These are phyloP conservation scores for Nymphalis c-album DNA, from an alignment of 2,888 invertebrate genomes.

Conservation along the genomic window DNA sequence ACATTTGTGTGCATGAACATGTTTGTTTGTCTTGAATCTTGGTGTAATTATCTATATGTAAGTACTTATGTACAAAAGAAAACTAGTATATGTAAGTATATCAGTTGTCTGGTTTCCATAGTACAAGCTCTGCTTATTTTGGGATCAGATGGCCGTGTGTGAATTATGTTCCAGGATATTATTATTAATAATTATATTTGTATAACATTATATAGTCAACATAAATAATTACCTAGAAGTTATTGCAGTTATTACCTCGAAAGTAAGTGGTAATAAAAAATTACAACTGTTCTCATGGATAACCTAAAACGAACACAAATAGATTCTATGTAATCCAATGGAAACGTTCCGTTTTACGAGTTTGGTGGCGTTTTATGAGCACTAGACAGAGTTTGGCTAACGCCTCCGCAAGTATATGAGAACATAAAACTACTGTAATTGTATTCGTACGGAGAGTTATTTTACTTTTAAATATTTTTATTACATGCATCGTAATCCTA, in stretches of 20 bases:
- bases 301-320: constrained; percentile 14
- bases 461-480: not conserved
- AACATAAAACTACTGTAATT: constrained; percentile 21
- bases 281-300: constrained; percentile 8
- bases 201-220: not conserved
- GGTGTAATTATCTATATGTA: too few species aligned
- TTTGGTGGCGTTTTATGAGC: constrained; percentile 25
- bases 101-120: too few species aligned
- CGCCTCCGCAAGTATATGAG: constrained; percentile 18
- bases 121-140: too few species aligned
- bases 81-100: too few species aligned
- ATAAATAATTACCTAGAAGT: not conserved
- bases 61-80: too few species aligned
- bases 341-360: constrained; percentile 23
- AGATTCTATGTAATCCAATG: constrained; percentile 27
- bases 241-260: not conserved
- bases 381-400: constrained; percentile 22
- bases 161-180: too few species aligned
- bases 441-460: not conserved
- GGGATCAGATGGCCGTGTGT: too few species aligned
- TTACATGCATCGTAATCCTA: too few species aligned
- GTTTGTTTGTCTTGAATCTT: too few species aligned
- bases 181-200: not conserved
- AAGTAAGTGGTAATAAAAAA: constrained; percentile 16
- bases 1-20: too few species aligned